phyloP scores from a whole-genome alignment of 1,140 invertebrate genomes.

The fruit fly (Drosophila melanogaster) region Release_6_plus_ISO1_MT NC_004354.4:11038001-11038500 shows the following conservation, averaged over 20 bases:
- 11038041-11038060: conserved; percentile 1
- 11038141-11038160: not conserved
- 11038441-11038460: conserved; percentile 81
- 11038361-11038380: not conserved
- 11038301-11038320: conserved; percentile 6
- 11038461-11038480: conserved; percentile 60
- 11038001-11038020: conserved; percentile 3
- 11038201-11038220: conserved; percentile 48
- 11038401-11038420: conserved; percentile 18
- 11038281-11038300: conserved; percentile 64
- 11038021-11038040: conserved; percentile 29
- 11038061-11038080: not conserved
- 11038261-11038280: conserved; percentile 58
- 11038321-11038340: not conserved
- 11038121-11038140: conserved; percentile 51
- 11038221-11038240: conserved; percentile 53
- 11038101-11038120: conserved; percentile 60
- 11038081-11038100: conserved; percentile 47
- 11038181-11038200: conserved; percentile 22
- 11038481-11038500: conserved; percentile 69
- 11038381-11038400: not conserved
- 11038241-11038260: not conserved
- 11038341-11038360: not conserved
- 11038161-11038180: conserved; percentile 40
- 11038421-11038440: conserved; percentile 74